Percentiles rank a stretch among this genome's conserved stretches.
Conservation (phyloP, 2,113 vertebrate genomes). For the Anthoscopus minutus region DNA sequence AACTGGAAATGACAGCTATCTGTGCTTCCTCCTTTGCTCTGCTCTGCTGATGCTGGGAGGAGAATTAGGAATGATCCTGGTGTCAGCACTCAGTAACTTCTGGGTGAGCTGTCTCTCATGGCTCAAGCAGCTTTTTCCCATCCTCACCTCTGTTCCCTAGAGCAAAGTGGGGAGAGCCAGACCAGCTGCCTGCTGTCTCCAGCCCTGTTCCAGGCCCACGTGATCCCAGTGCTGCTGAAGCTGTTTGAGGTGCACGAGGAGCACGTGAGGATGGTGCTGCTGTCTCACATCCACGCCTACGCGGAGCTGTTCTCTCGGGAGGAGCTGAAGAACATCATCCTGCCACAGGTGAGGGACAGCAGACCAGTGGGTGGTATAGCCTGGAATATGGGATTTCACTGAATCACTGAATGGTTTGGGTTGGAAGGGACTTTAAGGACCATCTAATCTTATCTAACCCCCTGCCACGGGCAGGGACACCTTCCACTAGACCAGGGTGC, state of each 20-base stretch:
- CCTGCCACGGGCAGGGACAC: not conserved
- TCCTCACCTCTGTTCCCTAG: constrained; percentile 60
- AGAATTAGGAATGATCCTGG: not conserved
- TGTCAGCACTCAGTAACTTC: not conserved
- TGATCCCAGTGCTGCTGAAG: constrained; percentile 88
- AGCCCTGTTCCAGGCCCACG: constrained; percentile 82
- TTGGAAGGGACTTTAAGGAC: not conserved
- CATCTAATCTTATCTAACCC: not conserved
- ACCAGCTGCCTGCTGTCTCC: constrained; percentile 81
- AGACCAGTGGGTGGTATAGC: accelerated
- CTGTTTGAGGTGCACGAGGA: constrained; percentile 92
- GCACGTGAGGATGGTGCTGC: constrained; percentile 86
- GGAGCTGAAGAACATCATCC: constrained; percentile 86
- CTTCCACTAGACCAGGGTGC: not conserved
- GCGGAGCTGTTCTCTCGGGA: constrained; percentile 85
- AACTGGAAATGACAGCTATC: not conserved
- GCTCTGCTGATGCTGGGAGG: not conserved
- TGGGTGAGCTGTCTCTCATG: not conserved
- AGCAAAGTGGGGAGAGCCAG: constrained; percentile 68
- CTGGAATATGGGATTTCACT: not conserved
- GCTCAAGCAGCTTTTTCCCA: not conserved
- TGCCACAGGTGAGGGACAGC: constrained; percentile 85
- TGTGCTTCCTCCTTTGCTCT: not conserved
- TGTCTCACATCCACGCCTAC: constrained; percentile 88
- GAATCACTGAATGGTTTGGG: not conserved